Evolutionary conservation across 2,888 invertebrate genomes (phyloP).

Genomic region (Drosophila affinis): DNA sequence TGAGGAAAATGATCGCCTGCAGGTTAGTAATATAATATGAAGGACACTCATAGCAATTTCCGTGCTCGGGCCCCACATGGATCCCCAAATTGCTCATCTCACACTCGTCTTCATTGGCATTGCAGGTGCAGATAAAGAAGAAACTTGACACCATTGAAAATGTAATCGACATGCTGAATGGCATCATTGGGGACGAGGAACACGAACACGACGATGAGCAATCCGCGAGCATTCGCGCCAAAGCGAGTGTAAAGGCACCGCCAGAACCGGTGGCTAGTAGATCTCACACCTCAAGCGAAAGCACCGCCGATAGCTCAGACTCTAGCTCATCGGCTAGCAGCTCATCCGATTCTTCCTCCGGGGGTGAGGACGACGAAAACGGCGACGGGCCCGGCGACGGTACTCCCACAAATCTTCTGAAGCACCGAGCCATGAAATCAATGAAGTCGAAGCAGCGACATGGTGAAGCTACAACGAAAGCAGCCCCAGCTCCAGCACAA

Average conservation of each 20-base stretch:
- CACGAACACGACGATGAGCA: conserved; percentile 62
- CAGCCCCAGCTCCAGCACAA: conserved; percentile 26
- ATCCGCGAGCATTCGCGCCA: conserved; percentile 42
- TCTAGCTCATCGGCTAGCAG: conserved; percentile 71
- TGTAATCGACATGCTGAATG: conserved; percentile 94
- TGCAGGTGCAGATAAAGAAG: conserved; percentile 83
- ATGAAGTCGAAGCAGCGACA: conserved; percentile 80
- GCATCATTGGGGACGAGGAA: conserved; percentile 90
- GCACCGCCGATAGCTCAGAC: conserved; percentile 66
- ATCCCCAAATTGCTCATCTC: neutral
- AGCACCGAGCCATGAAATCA: conserved; percentile 82
- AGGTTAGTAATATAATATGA: conserved; percentile 86
- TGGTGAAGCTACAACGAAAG: conserved; percentile 49
- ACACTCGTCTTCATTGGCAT: neutral
- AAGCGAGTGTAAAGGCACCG: conserved; percentile 23
- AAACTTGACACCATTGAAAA: conserved; percentile 89
- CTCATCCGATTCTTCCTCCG: conserved; percentile 72
- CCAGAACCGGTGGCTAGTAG: conserved; percentile 32
- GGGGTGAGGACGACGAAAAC: conserved; percentile 56
- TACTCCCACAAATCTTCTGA: conserved; percentile 83
- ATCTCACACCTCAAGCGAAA: conserved; percentile 64
- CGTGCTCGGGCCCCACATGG: neutral
- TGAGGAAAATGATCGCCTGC: conserved; percentile 92
- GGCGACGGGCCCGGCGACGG: conserved; percentile 75
- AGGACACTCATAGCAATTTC: neutral